Percentiles rank a stretch among this genome's conserved stretches.
phyloP scores from a whole-genome alignment of 2,113 vertebrate species.

The Rhadina sibilatrix region DNA sequence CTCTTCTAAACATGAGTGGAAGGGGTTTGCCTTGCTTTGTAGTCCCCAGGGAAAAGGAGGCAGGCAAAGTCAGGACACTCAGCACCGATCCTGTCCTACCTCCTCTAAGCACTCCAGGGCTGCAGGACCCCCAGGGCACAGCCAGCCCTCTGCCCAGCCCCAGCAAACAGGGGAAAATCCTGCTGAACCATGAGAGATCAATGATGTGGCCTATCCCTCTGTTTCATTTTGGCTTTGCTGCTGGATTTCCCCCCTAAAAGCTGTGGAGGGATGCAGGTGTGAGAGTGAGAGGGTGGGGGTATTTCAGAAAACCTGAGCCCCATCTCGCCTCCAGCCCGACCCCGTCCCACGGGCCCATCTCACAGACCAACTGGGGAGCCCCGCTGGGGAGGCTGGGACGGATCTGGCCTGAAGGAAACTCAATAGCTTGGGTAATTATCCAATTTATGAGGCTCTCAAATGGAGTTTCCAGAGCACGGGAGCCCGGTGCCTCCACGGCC shows the following conservation, averaged over 20 bases:
- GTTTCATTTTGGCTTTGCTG: background rate
- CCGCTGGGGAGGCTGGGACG: background rate
- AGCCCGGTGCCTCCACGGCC: background rate
- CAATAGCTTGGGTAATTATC: slow-evolving; percentile 51
- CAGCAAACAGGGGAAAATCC: background rate
- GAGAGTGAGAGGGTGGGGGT: background rate
- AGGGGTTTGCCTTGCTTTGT: background rate
- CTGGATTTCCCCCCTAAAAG: background rate
- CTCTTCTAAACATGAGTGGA: background rate
- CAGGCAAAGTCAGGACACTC: background rate
- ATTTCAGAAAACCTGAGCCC: background rate
- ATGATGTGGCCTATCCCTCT: background rate
- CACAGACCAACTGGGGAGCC: slow-evolving; percentile 14
- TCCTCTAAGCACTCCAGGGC: background rate
- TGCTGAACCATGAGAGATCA: background rate
- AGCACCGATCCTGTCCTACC: background rate
- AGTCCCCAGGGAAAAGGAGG: background rate
- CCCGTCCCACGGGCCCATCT: background rate
- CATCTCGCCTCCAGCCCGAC: background rate
- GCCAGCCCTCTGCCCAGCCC: background rate
- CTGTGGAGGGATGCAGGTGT: slow-evolving; percentile 5
- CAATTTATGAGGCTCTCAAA: slow-evolving; percentile 59
- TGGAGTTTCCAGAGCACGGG: slow-evolving; percentile 44
- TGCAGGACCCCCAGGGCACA: background rate
- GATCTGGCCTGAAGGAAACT: slow-evolving; percentile 65